Evolutionary conservation across 2,888 invertebrate species (phyloP), one percentile per base, ranked within the genome.

Genomic region (Eupeodes luniger): DNA sequence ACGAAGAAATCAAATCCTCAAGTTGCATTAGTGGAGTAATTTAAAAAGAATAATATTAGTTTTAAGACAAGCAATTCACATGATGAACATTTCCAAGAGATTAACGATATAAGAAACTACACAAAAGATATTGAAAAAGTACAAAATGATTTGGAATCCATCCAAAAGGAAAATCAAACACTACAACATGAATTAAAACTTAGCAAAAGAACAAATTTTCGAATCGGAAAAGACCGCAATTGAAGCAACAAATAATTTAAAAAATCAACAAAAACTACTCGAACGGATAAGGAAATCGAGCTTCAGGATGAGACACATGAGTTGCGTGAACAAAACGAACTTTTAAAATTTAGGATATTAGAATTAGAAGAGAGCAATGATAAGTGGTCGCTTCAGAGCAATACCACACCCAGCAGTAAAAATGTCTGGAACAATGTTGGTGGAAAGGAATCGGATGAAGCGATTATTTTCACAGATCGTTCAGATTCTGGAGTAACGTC

Each of bases 321-420:
- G 93, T 94, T 96, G 91, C 95, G 96, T 90, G 97, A 97, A 92
- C 97, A 97, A 92, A 96, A 96, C 93, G 97, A 97, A 93, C 94
- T 97, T 90, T 95, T 97, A 92, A 97, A 97, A 94, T 97, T 97
- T 94, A 94, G 97, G 69, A 94, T 97, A 90, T 94, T 97, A 90
- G 97, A 97, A 93, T 94, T 97, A 90, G 97, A 97, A 93, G 96
- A 96, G 93, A 95, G 94, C 85, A 93, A 94, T 90, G 95, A 95
- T 90, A 94, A 92, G 92, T 92, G 92, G 92, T 92, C 92, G 78
- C 90, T 92, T 79, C 91, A 92, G 76, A 92, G 91, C 89, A 91
- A 91, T 84, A 89, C 91, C 81, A 91, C 91, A 79, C 91, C 91
- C 74, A 91, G 90, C 69, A 90, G 90, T 53, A 91, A 92, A 76